Evolutionary conservation across 1,140 invertebrate species (phyloP).

Genomic region (Phymastichus coffea): DNA sequence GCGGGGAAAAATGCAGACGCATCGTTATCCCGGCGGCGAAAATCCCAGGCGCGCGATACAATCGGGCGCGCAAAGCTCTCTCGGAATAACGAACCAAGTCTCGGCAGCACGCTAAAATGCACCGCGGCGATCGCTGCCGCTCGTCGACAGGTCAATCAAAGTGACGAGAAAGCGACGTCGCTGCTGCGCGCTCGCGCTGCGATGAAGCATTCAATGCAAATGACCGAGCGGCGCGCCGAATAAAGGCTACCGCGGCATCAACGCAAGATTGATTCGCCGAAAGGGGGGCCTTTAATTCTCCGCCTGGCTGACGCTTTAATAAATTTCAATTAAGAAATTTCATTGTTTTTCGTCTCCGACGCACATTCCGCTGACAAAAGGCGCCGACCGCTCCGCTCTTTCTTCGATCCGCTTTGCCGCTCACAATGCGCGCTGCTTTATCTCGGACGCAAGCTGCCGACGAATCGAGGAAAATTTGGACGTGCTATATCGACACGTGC

Average conservation of each 20-base stretch:
- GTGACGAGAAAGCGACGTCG: constrained; percentile 5
- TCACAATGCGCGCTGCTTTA: too few relatives aligned
- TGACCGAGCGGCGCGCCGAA: constrained; percentile 6
- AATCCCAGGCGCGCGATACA: neutral
- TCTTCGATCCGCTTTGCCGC: too few relatives aligned
- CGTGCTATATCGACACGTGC: too few relatives aligned
- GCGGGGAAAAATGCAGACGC: too few relatives aligned
- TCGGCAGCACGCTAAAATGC: too few relatives aligned
- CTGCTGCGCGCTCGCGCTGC: neutral
- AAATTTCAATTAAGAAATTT: constrained; percentile 30
- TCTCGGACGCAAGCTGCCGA: too few relatives aligned
- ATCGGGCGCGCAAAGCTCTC: too few relatives aligned
- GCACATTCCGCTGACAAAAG: too few relatives aligned
- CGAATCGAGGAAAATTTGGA: neutral
- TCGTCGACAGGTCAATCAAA: constrained; percentile 24
- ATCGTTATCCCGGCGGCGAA: too few relatives aligned
- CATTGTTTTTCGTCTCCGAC: constrained; percentile 17
- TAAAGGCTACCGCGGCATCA: neutral
- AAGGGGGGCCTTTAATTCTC: constrained; percentile 8
- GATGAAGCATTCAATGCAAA: constrained; percentile 31
- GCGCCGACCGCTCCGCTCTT: too few relatives aligned
- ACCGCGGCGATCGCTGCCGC: neutral
- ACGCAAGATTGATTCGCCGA: constrained; percentile 19
- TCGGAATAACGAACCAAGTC: too few relatives aligned
- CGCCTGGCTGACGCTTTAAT: constrained; percentile 18